phyloP scores from a whole-genome alignment of 1,140 invertebrate species.

The Drosophila ohnishii region DNA sequence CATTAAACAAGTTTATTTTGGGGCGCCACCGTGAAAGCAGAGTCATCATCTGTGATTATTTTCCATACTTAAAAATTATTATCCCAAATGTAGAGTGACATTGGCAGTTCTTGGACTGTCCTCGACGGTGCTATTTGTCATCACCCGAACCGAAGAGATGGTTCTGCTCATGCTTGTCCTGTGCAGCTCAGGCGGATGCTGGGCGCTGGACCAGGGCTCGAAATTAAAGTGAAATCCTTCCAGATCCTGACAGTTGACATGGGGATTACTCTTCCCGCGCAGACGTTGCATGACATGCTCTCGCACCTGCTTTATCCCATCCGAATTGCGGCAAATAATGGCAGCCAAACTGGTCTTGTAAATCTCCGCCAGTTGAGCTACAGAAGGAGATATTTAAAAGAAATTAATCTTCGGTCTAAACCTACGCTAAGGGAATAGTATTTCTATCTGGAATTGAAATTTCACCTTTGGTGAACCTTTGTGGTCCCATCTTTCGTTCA shows the following conservation, averaged over 20 bases:
- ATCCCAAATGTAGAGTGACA: slow-evolving; percentile 13
- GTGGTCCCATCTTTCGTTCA: slow-evolving; percentile 87
- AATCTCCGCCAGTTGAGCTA: slow-evolving; percentile 92
- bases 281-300: slow-evolving; percentile 89
- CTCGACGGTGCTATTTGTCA: slow-evolving; percentile 3
- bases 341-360: slow-evolving; percentile 91
- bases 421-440: background rate
- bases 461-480: slow-evolving; percentile 88
- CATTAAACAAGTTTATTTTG: background rate
- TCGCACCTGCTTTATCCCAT: slow-evolving; percentile 89
- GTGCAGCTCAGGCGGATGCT: slow-evolving; percentile 41
- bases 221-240: slow-evolving; percentile 84
- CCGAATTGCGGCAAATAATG: slow-evolving; percentile 95
- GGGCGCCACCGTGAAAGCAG: background rate
- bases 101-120: background rate
- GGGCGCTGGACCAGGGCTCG: slow-evolving; percentile 84
- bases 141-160: slow-evolving; percentile 54
- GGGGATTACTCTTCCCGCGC: slow-evolving; percentile 85
- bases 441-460: background rate
- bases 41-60: background rate
- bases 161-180: slow-evolving; percentile 44
- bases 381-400: background rate
- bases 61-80: background rate
- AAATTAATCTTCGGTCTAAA: no score
- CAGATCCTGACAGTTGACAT: slow-evolving; percentile 86